phyloP scores from a whole-genome alignment of 2,888 invertebrate species.

The Diaphora mendica region DNA sequence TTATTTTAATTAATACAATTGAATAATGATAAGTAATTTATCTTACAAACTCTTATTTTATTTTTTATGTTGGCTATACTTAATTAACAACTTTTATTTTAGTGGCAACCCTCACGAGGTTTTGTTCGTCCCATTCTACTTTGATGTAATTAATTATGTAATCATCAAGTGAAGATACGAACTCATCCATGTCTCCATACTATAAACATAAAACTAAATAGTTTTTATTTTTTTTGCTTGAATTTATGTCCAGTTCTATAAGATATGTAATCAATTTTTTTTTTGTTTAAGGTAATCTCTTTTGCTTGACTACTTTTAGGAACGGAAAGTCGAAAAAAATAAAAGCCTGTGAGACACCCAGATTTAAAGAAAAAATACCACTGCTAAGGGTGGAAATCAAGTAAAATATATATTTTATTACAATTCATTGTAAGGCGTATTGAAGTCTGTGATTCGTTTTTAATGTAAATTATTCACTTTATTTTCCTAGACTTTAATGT shows the following conservation, averaged over 20 bases:
- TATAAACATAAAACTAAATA: background rate
- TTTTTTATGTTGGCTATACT: conserved; percentile 16
- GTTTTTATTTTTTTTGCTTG: background rate
- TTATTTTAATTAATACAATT: conserved; percentile 47
- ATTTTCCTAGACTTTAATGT: background rate
- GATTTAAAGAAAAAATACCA: background rate
- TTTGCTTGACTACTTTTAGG: background rate
- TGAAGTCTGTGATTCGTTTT: background rate
- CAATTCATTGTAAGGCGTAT: background rate
- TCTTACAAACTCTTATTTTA: conserved; percentile 33
- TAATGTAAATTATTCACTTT: background rate
- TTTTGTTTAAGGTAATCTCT: background rate
- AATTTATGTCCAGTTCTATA: background rate
- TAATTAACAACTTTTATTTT: conserved; percentile 12
- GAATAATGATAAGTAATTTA: conserved; percentile 46
- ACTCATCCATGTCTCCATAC: background rate
- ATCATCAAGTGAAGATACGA: background rate
- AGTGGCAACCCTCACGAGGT: conserved; percentile 10
- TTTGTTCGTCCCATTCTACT: background rate
- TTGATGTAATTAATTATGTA: background rate
- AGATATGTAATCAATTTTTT: background rate
- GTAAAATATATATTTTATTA: background rate
- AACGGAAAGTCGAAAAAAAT: background rate
- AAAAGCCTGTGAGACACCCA: background rate
- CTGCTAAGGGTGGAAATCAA: background rate